These are phyloP conservation scores for Malurus leucopterus DNA, from an alignment of 2,797 vertebrate species.

Conservation along the genomic window DNA sequence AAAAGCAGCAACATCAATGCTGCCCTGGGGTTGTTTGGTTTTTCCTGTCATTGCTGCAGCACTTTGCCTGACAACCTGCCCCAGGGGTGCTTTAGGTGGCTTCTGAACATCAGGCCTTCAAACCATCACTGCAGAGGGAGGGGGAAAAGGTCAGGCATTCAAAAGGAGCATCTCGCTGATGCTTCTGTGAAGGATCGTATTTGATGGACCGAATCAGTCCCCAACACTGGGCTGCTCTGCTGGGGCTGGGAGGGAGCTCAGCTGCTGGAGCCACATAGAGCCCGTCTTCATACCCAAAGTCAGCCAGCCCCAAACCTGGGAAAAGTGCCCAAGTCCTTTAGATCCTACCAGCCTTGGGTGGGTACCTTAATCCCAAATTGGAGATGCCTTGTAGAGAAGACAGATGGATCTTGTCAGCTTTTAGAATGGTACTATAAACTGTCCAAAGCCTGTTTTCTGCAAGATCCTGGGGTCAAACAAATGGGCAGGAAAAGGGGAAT, in stretches of 20 bases:
- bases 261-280: background rate
- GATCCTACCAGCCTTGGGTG: background rate
- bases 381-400: background rate
- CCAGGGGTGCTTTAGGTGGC: background rate
- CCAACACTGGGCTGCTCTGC: fast-evolving
- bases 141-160: background rate
- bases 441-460: background rate
- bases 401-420: background rate
- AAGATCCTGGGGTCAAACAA: background rate
- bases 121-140: background rate
- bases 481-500: background rate
- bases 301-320: background rate
- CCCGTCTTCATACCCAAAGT: background rate
- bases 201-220: fast-evolving
- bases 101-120: background rate
- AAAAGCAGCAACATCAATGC: background rate
- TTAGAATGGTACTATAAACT: background rate
- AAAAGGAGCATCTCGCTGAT: background rate
- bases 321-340: background rate
- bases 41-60: background rate
- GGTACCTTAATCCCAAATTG: background rate
- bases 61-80: background rate
- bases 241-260: fast-evolving
- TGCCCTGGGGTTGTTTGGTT: background rate
- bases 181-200: fast-evolving